Evolutionary conservation across 2,888 invertebrate genomes (phyloP), one percentile per base, ranked within the genome.

Genomic region (Papilio elwesi): DNA sequence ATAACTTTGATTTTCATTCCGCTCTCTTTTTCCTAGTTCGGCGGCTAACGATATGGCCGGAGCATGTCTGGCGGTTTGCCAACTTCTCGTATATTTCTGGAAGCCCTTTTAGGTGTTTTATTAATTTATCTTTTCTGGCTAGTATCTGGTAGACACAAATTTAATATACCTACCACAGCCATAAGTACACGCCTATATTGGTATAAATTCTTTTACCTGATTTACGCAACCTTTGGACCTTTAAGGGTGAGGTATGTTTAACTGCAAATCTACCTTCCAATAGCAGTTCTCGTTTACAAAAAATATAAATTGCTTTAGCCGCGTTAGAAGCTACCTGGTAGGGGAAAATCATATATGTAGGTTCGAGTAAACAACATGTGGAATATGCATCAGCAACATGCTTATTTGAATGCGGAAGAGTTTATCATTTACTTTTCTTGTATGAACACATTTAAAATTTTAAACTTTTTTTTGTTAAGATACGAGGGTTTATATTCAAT

Each of bases 41-140:
- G 73, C 75, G 66, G 75, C 76, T 78, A 79, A 82, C 83, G 84
- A 87, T 84, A 85, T 87, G 88, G 87, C 85, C 88, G 85, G 81
- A 82, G 85, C 82, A 79, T 76, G 15, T 76, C 59, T 89, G 91
- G 93, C 89, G 74, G 66, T 64, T 3, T 79, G 90, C 91, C 90
- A 90, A 83, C 78, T 74, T 75, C 80, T 74, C 76, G 87, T 83
- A 81, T 93, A 93, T 93, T 93, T 92, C 86, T 86, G 88, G 88
- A 87, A 81, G 87, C 87, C 88, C 91, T 92, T 92, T 91, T 87
- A 90, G 85, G 86, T 83, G 89, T 93, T 92, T 93, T 93, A 92
- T 93, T 92, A 90, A 91, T 90, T 89, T 89, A 85, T 85, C 85
- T 85, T 85, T 87, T 74, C 70, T 67, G n/a, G 48, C 62, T 74